Percentiles rank a stretch among this genome's conserved stretches.
These are phyloP conservation scores for Calonectris borealis DNA, from an alignment of 2,113 vertebrate species.

Conservation along the genomic window DNA sequence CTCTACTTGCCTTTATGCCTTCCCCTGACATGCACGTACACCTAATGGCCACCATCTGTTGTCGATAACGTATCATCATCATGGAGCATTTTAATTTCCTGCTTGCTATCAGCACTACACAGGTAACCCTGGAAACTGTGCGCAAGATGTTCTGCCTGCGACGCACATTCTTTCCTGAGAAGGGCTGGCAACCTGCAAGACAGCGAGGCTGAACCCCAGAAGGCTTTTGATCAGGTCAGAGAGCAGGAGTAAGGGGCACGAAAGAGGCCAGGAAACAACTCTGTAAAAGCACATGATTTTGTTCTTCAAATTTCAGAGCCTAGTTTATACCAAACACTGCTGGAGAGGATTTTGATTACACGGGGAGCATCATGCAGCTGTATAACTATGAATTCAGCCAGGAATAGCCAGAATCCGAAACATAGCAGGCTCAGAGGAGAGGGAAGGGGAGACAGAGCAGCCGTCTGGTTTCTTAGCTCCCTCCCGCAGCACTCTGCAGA, in stretches of 20 bases:
- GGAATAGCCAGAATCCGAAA: neutral
- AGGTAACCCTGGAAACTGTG: slow-evolving; percentile 81
- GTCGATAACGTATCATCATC: slow-evolving; percentile 53
- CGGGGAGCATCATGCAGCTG: neutral
- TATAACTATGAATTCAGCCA: neutral
- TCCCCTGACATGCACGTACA: slow-evolving; percentile 6
- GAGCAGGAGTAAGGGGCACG: neutral
- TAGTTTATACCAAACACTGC: neutral
- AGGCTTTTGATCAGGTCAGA: neutral
- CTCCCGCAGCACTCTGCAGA: neutral
- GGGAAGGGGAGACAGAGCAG: neutral
- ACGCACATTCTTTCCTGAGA: neutral
- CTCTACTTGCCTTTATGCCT: slow-evolving; percentile 39
- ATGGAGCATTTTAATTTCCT: slow-evolving; percentile 81
- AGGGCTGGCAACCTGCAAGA: neutral
- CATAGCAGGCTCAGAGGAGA: neutral
- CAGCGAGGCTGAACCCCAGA: neutral
- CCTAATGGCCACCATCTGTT: slow-evolving; percentile 70
- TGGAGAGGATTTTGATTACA: neutral
- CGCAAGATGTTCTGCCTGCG: neutral
- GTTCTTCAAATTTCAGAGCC: neutral
- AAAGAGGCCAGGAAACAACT: neutral
- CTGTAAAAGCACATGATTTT: neutral
- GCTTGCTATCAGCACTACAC: slow-evolving; percentile 69
- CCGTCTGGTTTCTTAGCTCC: neutral